Conservation (phyloP, 2,888 invertebrate species). For the Phymatocera aterrima region DNA sequence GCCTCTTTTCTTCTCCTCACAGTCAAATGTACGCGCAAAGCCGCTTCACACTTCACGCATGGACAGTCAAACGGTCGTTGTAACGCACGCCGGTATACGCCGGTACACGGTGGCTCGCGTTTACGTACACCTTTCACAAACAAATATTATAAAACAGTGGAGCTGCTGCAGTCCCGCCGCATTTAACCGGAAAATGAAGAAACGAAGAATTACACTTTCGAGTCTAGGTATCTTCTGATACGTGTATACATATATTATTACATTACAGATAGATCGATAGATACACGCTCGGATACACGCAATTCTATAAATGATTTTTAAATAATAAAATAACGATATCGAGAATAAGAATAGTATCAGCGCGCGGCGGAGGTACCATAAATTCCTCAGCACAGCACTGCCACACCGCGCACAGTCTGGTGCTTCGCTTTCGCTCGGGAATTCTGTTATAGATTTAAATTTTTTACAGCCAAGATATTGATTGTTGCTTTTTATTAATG, state of each 20-base stretch:
- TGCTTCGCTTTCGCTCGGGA: slow-evolving; percentile 62
- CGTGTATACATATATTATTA: no score
- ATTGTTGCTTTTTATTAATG: slow-evolving; percentile 75
- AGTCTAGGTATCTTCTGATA: no score
- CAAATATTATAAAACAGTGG: neutral
- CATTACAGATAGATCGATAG: no score
- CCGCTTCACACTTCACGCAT: slow-evolving; percentile 34
- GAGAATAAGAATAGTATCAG: neutral
- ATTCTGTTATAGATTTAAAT: slow-evolving; percentile 73
- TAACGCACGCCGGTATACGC: neutral
- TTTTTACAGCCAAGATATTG: slow-evolving; percentile 73
- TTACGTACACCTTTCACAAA: neutral
- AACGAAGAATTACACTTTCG: no score
- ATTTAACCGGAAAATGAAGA: neutral
- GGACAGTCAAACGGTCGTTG: slow-evolving; percentile 25
- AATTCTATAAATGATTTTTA: no score
- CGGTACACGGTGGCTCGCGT: neutral
- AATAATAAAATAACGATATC: no score
- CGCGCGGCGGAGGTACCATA: neutral
- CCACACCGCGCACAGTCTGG: slow-evolving; percentile 35
- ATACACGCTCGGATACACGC: no score
- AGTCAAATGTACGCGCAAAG: slow-evolving; percentile 24
- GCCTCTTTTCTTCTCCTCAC: no score
- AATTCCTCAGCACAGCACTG: slow-evolving; percentile 12
- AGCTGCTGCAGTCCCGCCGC: neutral